These are phyloP conservation scores for Lutjanus campechanus DNA, from an alignment of 2,797 vertebrate species.

Conservation along the genomic window DNA sequence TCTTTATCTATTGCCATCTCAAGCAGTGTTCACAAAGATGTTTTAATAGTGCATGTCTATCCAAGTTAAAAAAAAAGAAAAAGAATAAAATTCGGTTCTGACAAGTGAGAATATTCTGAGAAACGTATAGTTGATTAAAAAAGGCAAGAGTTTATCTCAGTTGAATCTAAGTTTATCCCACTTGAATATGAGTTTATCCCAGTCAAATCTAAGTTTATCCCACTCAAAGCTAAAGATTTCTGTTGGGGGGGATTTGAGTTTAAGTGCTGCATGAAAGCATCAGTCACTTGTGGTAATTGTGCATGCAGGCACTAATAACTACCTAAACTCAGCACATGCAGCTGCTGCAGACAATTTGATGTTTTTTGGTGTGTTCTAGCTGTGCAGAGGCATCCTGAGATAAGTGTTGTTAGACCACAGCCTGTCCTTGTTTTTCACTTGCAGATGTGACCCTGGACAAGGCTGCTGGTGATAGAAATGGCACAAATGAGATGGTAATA, in stretches of 20 bases:
- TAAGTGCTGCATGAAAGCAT: not conserved
- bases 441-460: not conserved
- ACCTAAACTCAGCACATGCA: not conserved
- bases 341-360: not conserved
- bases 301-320: not conserved
- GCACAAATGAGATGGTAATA: not conserved
- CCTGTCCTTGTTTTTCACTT: slow-evolving; percentile 5
- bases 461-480: not conserved
- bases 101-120: too few species aligned
- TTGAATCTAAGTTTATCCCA: not conserved
- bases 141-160: not conserved
- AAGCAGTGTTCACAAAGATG: too few species aligned
- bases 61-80: too few species aligned
- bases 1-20: too few species aligned
- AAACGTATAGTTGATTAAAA: not conserved
- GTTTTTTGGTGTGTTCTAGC: not conserved
- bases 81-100: too few species aligned
- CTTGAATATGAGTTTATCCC: too few species aligned
- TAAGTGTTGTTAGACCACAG: not conserved
- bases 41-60: too few species aligned
- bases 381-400: not conserved
- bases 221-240: not conserved
- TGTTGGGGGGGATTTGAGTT: not conserved
- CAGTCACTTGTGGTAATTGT: not conserved
- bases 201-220: too few species aligned